Conservation (phyloP, 2,888 invertebrate species). For the Busseola fusca region DNA sequence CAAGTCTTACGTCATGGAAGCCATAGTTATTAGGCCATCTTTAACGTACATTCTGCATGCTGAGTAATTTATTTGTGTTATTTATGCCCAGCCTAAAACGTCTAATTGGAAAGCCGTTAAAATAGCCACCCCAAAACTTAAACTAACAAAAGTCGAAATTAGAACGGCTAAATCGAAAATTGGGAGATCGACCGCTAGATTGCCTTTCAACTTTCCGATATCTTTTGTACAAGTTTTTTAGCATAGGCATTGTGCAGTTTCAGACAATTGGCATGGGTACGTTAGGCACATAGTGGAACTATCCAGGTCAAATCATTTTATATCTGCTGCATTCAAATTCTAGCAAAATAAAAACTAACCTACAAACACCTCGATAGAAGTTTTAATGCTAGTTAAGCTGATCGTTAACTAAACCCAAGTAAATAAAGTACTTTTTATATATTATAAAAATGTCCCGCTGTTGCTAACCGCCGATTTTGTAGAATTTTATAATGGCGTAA, state of each 20-base stretch:
- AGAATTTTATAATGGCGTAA: constrained; percentile 70
- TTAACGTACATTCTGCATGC: neutral
- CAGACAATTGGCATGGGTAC: constrained; percentile 29
- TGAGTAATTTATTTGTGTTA: neutral
- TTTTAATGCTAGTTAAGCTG: constrained; percentile 20
- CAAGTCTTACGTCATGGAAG: neutral
- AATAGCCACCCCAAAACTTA: constrained; percentile 1
- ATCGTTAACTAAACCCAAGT: constrained; percentile 14
- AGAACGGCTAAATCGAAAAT: constrained; percentile 43
- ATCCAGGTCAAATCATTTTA: constrained; percentile 49
- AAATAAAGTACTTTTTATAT: constrained; percentile 41
- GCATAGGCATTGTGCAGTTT: constrained; percentile 35
- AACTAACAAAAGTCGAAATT: constrained; percentile 33
- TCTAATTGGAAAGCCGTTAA: neutral
- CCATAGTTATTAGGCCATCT: neutral
- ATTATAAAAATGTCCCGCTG: constrained; percentile 60
- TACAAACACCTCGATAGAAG: constrained; percentile 3
- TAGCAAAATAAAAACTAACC: constrained; percentile 14
- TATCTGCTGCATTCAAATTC: constrained; percentile 33
- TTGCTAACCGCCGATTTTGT: constrained; percentile 61
- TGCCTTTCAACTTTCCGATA: constrained; percentile 41
- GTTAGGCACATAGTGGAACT: constrained; percentile 31
- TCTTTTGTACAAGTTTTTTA: constrained; percentile 46
- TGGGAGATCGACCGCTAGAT: constrained; percentile 51
- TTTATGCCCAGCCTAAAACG: neutral